Evolutionary conservation across 2,888 invertebrate genomes (phyloP), one percentile per base, ranked within the genome.

Genomic region (Caenorhabditis sp.): DNA sequence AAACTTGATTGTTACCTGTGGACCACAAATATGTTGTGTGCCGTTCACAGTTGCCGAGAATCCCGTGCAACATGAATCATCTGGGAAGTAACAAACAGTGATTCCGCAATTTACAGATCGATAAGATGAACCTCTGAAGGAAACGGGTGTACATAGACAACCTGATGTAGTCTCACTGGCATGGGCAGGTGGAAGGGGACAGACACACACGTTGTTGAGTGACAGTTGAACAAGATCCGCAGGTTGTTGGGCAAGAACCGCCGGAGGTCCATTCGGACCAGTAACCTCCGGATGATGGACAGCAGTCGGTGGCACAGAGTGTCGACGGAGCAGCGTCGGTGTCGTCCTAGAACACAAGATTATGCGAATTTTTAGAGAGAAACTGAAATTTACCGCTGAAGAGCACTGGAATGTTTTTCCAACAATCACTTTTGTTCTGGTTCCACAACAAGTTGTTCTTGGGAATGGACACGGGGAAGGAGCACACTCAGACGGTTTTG

Each of bases 401-500:
- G 68, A 75, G 15, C 77, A 76, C 11, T 65, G 41, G 65, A 76
- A 76, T 4, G 17, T 17, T 5, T 20, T 59, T 11, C 56, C 63
- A 15, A 72, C 72, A 35, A 76, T 46, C 7, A 73, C 20, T 45
- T 78, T 81, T 3, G 59, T 63, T 46, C 78, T 56, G 0, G 59
- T 68, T 22, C 78, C 78, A 55, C 81, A 81, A 22, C 81, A 81
- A 5, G 81, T 53, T 9, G 39, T 13, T 30, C 78, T 24, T 9
- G 81, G 81, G 56, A 76, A 81, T 1, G 61, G 41, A 32, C 81
- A 81, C 1, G 46, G 61, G 0, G 35, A 2, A 9, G 68, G 70
- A 17, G 73, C 81, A 52, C 81, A 81, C 53, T 78, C 78, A 1
- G 74, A 59, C 27, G 26, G 24, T 62, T 81, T 81, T 15, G 79